Evolutionary conservation across 2,888 invertebrate species (phyloP).

Genomic region (Eupithecia pulchellata): DNA sequence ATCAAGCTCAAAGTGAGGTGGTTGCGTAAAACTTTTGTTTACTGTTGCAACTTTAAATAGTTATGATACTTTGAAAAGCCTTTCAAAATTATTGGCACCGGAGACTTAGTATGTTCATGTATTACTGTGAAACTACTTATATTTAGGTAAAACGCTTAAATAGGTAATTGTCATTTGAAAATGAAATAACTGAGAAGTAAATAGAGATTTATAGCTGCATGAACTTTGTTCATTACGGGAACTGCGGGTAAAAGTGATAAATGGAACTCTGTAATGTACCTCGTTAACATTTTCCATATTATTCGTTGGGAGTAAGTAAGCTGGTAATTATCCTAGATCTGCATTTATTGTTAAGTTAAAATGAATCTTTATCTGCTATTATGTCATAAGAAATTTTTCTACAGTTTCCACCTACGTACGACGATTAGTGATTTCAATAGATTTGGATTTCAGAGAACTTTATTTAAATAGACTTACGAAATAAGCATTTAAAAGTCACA

Average conservation of each 20-base stretch:
- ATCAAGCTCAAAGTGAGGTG: neutral
- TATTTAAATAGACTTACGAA: no score
- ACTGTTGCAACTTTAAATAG: no score
- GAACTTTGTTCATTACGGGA: slow-evolving; percentile 39
- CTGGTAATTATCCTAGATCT: neutral
- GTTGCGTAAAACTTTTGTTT: neutral
- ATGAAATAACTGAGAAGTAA: slow-evolving; percentile 20
- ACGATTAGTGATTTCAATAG: no score
- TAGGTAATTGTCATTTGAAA: slow-evolving; percentile 18
- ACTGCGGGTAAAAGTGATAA: slow-evolving; percentile 41
- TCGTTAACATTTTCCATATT: slow-evolving; percentile 19
- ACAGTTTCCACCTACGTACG: neutral
- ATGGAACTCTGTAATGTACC: slow-evolving; percentile 33
- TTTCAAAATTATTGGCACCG: neutral
- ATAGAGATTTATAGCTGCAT: slow-evolving; percentile 36
- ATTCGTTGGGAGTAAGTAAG: slow-evolving; percentile 2
- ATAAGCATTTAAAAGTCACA: no score
- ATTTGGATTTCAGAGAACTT: no score
- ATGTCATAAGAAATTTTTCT: neutral
- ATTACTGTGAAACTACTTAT: neutral
- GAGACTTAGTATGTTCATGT: neutral
- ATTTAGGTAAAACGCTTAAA: neutral
- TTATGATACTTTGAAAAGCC: neutral
- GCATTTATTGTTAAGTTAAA: neutral
- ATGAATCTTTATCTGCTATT: neutral